A percentile compares a stretch with the other conserved stretches of the same genome.
phyloP scores from a whole-genome alignment of 1,140 invertebrate species.

The Phymorhynchus buccinoides region DNA sequence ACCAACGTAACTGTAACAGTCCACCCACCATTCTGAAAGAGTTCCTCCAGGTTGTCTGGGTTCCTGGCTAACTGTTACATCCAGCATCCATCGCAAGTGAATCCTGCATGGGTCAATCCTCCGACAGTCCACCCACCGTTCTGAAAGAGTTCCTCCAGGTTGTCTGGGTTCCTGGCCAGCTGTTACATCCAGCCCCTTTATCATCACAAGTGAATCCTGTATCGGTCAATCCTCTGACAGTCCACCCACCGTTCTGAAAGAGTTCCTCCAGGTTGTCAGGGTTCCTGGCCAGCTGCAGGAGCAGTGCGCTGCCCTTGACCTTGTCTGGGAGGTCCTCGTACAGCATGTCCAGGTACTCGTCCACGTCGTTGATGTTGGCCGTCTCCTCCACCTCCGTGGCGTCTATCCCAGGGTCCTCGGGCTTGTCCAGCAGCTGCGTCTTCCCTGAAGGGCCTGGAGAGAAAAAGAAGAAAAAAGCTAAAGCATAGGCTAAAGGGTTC shows the following conservation, averaged over 20 bases:
- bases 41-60: too few relatives aligned
- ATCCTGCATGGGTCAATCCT: too few relatives aligned
- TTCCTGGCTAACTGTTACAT: too few relatives aligned
- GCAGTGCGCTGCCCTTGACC: constrained; percentile 91
- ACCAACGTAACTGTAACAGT: too few relatives aligned
- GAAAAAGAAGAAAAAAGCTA: too few relatives aligned
- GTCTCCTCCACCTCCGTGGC: constrained; percentile 75
- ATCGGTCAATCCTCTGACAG: too few relatives aligned
- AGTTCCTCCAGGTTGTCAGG: constrained; percentile 95
- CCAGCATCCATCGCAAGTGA: too few relatives aligned
- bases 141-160: constrained; percentile 91
- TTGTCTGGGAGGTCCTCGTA: constrained; percentile 95
- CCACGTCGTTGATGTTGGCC: constrained; percentile 83
- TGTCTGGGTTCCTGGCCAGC: constrained; percentile 92
- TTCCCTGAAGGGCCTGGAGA: constrained; percentile 60
- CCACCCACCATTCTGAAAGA: too few relatives aligned
- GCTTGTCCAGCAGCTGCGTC: constrained; percentile 68
- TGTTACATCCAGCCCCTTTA: too few relatives aligned
- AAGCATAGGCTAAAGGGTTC: too few relatives aligned
- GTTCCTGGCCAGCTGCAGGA: constrained; percentile 91
- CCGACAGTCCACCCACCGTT: constrained; percentile 67
- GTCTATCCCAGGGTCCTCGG: constrained; percentile 66
- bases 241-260: constrained; percentile 77
- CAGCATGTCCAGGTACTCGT: constrained; percentile 95
- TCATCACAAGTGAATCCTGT: too few relatives aligned